These are phyloP conservation scores for Tryphoninae sp. DNA, from an alignment of 2,888 invertebrate genomes.

Conservation along the genomic window DNA sequence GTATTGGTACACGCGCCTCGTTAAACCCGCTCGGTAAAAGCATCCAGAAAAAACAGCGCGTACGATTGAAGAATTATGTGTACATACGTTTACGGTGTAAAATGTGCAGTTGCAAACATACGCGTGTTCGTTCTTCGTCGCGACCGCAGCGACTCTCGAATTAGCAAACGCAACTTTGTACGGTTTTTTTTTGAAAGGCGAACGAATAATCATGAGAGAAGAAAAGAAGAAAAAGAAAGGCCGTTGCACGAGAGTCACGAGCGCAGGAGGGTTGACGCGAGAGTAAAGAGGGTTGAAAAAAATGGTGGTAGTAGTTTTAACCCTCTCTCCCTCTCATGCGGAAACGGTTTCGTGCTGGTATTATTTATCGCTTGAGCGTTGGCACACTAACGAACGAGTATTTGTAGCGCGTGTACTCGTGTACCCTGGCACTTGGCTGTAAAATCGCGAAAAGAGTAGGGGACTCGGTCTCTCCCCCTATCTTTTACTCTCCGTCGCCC, in stretches of 20 bases:
- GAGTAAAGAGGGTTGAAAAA: conserved; percentile 24
- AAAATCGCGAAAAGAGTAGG: not conserved
- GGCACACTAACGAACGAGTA: conserved; percentile 35
- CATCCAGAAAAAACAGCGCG: too few species aligned
- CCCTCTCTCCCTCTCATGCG: conserved; percentile 3
- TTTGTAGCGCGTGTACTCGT: conserved; percentile 20
- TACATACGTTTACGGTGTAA: not conserved
- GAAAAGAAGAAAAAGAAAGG: conserved; percentile 22
- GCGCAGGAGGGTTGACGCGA: conserved; percentile 29
- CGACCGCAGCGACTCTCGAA: conserved; percentile 26
- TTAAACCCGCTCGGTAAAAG: too few species aligned
- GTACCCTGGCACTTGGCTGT: not conserved
- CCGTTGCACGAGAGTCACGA: conserved; percentile 42
- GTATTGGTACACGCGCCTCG: too few species aligned
- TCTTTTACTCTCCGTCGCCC: not conserved
- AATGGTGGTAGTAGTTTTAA: conserved; percentile 10
- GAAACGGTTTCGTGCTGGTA: conserved; percentile 33
- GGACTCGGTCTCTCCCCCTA: not conserved
- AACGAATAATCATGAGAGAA: not conserved
- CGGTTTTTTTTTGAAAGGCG: conserved; percentile 25
- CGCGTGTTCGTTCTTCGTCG: conserved; percentile 31
- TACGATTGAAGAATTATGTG: not conserved
- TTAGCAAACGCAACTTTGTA: conserved; percentile 46
- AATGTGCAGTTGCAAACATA: conserved; percentile 14
- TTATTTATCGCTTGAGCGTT: conserved; percentile 41